Evolutionary conservation across 1,140 invertebrate genomes (phyloP), one percentile per base, ranked within the genome.

Genomic region (Drosophila saltans): DNA sequence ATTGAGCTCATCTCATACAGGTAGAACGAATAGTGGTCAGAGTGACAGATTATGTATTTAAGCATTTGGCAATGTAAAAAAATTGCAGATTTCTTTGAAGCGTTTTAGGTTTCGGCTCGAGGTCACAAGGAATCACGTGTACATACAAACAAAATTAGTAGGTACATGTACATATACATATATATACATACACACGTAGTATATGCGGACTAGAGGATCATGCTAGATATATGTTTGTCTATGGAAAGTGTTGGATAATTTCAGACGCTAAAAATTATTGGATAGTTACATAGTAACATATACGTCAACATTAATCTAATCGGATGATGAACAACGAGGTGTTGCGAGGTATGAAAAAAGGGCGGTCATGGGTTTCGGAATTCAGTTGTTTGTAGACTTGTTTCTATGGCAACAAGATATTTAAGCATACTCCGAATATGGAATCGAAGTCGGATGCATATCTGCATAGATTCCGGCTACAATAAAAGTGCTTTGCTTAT

Each of bases 281-380:
- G 45, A 26, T 52, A 52, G 21, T 52, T 24, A 52, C 21, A 26
- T 52, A 8, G 33, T 24, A 11, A 39, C 33, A 59, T 24, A 24
- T 24, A 39, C 40, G 21, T 45, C 10, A 28, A 24, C 30, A 21
- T 28, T 8, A 72, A 78, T 69, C 21, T 52, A 8, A 52, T 52
- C 21, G 45, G 68, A 82, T 61, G 82, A 76, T 76, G 66, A 71
- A 62, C 69, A 40, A 24, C 55, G 73, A 69, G n/a, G 33, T 48
- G 9, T 58, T 66, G 30, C 73, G 66, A 82, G 82, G 82, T 85
- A 85, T 79, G 69, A 43, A 72, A 60, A 26, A 52, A 26, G 8
- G 21, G 26, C 59, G 10, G 16, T 26, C 24, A 3, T 36, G n/a
- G 26, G 41, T 28, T 16, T 6, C 45, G 16, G 10, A 16, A 30